phyloP scores from a whole-genome alignment of 2,113 vertebrate genomes.

The Phocoena phocoena region DNA sequence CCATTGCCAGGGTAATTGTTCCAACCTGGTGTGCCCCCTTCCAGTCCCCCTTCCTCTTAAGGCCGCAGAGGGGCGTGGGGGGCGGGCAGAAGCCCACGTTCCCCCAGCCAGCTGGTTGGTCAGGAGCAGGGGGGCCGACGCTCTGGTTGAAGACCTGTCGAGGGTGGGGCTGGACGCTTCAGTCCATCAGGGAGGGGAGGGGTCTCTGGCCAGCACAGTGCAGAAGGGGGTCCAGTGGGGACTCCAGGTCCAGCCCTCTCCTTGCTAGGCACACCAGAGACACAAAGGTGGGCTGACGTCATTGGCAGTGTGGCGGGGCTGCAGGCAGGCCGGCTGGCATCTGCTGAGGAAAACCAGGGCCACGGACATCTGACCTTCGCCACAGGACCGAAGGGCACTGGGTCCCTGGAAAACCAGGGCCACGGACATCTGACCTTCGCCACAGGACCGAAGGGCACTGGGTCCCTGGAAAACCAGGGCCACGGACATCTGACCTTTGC shows the following conservation, averaged over 20 bases:
- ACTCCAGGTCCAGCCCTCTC: neutral
- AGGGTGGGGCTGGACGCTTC: neutral
- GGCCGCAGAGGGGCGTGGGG: neutral
- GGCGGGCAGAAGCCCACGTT: rapidly evolving
- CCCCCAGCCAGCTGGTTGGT: neutral
- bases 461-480: neutral
- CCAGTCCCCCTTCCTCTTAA: neutral
- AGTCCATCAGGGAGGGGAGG: neutral
- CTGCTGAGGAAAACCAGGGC: neutral
- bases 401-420: neutral
- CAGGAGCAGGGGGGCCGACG: neutral
- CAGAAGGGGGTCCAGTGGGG: neutral
- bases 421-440: neutral
- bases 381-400: neutral
- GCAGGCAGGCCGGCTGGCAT: neutral
- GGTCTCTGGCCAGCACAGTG: neutral
- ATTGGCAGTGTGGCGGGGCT: slow-evolving; percentile 32
- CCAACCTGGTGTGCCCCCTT: slow-evolving; percentile 53
- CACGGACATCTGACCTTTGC: neutral
- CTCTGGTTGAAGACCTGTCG: neutral
- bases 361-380: neutral
- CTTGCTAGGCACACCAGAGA: slow-evolving; percentile 45
- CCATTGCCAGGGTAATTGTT: slow-evolving; percentile 71
- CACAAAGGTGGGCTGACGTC: neutral
- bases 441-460: neutral